Conservation (phyloP, 2,113 vertebrate genomes). For the Rattus rattus region DNA sequence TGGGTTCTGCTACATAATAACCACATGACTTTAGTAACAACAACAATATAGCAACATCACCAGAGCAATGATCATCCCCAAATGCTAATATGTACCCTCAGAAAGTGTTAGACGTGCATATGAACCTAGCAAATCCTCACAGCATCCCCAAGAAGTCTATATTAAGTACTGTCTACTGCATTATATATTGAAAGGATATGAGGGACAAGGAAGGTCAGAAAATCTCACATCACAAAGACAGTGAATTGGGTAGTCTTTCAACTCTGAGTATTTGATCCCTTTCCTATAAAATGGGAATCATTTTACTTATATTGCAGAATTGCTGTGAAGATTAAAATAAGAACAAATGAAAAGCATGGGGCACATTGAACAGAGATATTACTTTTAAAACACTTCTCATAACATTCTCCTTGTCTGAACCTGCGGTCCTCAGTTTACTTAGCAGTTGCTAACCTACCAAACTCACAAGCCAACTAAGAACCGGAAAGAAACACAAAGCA, state of each 20-base stretch:
- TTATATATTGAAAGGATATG: background rate
- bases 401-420: background rate
- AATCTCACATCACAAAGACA: background rate
- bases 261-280: slow-evolving; percentile 4
- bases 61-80: background rate
- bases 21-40: background rate
- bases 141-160: background rate
- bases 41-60: background rate
- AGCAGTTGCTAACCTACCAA: slow-evolving; percentile 44
- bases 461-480: slow-evolving; percentile 9
- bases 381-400: slow-evolving; percentile 9
- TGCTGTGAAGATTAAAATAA: slow-evolving; percentile 17
- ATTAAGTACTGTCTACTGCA: background rate
- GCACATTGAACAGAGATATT: background rate
- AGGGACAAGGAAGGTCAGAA: background rate
- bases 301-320: background rate
- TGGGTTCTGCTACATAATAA: background rate
- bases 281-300: background rate
- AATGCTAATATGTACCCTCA: background rate
- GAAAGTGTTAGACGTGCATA: background rate
- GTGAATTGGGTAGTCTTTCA: background rate
- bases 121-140: background rate
- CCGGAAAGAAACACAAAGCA: slow-evolving; percentile 28
- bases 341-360: slow-evolving; percentile 41
- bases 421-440: slow-evolving; percentile 32